Evolutionary conservation across 35 echinoderm and acorn worm species (phyloP).

Genomic region (Apostichopus japonicus): DNA sequence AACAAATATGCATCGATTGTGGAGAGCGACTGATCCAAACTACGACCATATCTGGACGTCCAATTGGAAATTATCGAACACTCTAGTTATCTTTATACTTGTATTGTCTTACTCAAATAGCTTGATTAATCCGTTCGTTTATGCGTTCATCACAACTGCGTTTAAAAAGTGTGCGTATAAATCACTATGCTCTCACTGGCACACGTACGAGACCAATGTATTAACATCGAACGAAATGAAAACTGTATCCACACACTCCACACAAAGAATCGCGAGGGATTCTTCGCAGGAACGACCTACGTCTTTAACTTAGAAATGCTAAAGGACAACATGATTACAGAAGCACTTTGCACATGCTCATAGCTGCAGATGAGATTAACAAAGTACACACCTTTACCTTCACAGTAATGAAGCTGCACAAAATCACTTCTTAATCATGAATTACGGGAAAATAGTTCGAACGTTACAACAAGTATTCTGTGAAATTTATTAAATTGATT

Average conservation of each 20-base stretch:
- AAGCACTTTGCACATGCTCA: too few species aligned
- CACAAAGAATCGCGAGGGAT: background rate
- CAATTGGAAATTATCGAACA: constrained; percentile 29
- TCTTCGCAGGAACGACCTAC: background rate
- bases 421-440: too few species aligned
- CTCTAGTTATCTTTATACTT: background rate
- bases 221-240: constrained; percentile 39
- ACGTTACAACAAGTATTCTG: too few species aligned
- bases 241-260: constrained; percentile 1
- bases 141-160: constrained; percentile 54
- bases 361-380: too few species aligned
- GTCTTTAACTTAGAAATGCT: too few species aligned
- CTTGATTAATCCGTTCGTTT: constrained; percentile 64
- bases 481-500: too few species aligned
- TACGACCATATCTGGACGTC: background rate
- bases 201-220: background rate
- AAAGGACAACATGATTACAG: too few species aligned
- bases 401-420: too few species aligned
- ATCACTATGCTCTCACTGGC: constrained; percentile 26
- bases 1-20: constrained; percentile 12
- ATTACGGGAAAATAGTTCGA: too few species aligned
- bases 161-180: constrained; percentile 57
- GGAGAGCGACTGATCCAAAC: constrained; percentile 23
- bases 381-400: too few species aligned
- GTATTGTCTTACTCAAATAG: constrained; percentile 59